Conservation (phyloP, 2,797 vertebrate genomes). For the Rhinella marina region DNA sequence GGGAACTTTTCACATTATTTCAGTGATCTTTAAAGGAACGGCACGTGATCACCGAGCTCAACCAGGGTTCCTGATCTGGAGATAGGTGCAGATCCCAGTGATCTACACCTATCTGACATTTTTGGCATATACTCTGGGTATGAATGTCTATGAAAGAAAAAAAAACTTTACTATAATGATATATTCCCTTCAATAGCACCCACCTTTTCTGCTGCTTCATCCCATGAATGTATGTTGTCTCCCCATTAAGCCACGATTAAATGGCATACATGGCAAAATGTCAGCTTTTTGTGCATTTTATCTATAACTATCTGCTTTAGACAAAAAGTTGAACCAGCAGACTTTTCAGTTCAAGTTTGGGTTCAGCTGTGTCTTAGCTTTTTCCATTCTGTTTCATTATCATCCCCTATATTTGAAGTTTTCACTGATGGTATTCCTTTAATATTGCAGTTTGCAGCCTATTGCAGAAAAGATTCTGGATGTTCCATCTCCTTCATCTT, state of each 20-base stretch:
- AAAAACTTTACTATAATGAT: background rate
- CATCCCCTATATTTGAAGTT: slow-evolving; percentile 34
- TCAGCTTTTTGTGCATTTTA: slow-evolving; percentile 32
- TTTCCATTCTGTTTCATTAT: slow-evolving; percentile 52
- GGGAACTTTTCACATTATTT: too few relatives aligned
- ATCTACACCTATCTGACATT: background rate
- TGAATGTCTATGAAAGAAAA: background rate
- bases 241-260: slow-evolving; percentile 23
- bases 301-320: slow-evolving; percentile 16
- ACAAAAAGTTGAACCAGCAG: slow-evolving; percentile 40
- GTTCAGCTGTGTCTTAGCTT: slow-evolving; percentile 43
- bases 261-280: slow-evolving; percentile 41
- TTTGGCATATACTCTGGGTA: background rate
- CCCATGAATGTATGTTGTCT: slow-evolving; percentile 8
- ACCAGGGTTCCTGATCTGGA: background rate
- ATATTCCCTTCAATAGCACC: background rate
- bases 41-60: background rate
- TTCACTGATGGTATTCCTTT: slow-evolving; percentile 40
- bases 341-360: slow-evolving; percentile 47
- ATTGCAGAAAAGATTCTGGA: slow-evolving; percentile 36
- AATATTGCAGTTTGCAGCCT: slow-evolving; percentile 18
- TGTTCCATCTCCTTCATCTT: slow-evolving; percentile 28
- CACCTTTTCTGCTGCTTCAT: background rate
- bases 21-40: too few relatives aligned
- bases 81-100: background rate